A percentile compares a stretch with the other conserved stretches of the same genome.
These are phyloP conservation scores for Eunapius fragilis DNA, from an alignment of 37 sponge, comb jelly and placozoan genomes.

Conservation along the genomic window DNA sequence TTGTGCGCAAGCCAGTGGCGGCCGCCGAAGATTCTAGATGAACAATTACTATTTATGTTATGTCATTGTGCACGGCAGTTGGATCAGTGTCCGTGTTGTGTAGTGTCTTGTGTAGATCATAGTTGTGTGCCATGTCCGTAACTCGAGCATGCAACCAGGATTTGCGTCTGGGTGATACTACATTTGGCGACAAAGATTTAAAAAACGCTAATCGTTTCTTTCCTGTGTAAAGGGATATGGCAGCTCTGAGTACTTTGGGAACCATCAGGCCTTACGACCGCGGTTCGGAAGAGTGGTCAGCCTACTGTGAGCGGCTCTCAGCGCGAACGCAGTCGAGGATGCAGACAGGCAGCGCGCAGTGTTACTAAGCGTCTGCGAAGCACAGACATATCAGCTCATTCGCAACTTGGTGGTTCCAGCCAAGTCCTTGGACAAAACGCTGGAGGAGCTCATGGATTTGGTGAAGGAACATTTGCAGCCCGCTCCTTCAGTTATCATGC, in stretches of 20 bases:
- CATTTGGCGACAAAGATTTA: background rate
- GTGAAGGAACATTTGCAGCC: background rate
- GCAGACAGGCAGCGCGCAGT: slow-evolving; percentile 4
- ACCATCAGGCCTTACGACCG: background rate
- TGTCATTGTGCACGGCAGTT: too few relatives aligned
- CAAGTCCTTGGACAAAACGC: slow-evolving; percentile 21
- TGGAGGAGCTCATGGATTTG: slow-evolving; percentile 4
- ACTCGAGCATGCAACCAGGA: too few relatives aligned
- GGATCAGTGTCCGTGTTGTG: too few relatives aligned
- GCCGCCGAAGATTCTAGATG: too few relatives aligned
- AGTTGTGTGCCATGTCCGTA: too few relatives aligned
- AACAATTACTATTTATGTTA: too few relatives aligned
- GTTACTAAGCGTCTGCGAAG: slow-evolving; percentile 11
- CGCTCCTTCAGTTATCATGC: slow-evolving; percentile 12
- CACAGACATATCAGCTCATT: slow-evolving; percentile 6
- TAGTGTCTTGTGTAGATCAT: too few relatives aligned
- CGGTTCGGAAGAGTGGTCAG: background rate
- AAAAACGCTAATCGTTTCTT: background rate
- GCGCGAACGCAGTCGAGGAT: background rate
- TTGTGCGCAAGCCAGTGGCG: too few relatives aligned
- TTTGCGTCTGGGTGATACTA: background rate
- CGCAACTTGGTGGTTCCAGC: slow-evolving; percentile 5
- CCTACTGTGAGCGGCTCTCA: background rate
- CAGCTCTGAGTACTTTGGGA: background rate
- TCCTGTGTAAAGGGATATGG: background rate